Conservation (phyloP, 2,797 vertebrate genomes). For the Sebastes diaconus region DNA sequence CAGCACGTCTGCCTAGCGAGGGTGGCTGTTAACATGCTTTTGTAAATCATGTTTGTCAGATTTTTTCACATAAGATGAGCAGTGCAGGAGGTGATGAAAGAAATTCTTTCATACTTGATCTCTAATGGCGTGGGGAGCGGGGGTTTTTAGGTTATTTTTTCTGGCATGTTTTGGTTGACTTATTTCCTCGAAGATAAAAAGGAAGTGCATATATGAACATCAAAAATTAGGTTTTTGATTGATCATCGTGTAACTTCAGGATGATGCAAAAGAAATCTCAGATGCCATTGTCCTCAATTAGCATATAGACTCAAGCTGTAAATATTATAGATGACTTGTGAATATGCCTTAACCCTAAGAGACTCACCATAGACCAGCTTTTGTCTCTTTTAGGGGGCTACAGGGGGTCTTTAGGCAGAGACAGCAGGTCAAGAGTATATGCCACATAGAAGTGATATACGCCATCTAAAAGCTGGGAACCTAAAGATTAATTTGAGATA, state of each 20-base stretch:
- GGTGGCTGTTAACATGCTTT: conserved; percentile 39
- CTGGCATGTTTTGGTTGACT: conserved; percentile 2
- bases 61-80: conserved; percentile 18
- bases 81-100: conserved; percentile 3
- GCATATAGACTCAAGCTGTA: not conserved
- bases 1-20: not conserved
- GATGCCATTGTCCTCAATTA: not conserved
- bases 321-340: not conserved
- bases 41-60: conserved; percentile 56
- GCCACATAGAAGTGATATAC: not conserved
- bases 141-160: not conserved
- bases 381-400: too few species aligned
- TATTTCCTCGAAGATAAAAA: conserved; percentile 23
- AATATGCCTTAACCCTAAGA: not conserved
- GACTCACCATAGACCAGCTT: not conserved
- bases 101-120: not conserved
- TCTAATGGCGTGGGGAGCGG: not conserved
- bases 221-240: conserved; percentile 14
- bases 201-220: conserved; percentile 3
- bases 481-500: not conserved
- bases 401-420: too few species aligned
- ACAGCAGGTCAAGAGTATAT: too few species aligned
- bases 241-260: conserved; percentile 11
- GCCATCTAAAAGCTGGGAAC: rapidly evolving
- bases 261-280: not conserved